Evolutionary conservation across 2,888 invertebrate species (phyloP), one percentile per base, ranked within the genome.

Genomic region (Buathra laborator): DNA sequence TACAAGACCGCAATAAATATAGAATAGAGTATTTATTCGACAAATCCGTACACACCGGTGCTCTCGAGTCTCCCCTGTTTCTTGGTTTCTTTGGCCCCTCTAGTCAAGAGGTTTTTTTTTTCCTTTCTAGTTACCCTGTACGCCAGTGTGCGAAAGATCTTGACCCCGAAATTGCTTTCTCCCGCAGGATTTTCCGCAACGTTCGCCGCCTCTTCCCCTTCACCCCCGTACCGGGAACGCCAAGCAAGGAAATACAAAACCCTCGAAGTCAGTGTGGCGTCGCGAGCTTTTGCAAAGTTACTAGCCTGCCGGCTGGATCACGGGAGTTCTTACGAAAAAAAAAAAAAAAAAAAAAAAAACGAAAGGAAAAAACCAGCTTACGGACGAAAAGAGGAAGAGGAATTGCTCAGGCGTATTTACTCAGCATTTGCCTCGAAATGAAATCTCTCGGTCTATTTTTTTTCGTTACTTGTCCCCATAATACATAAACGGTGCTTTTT

Each of bases 391-490:
- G 44, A 12, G 37, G 19, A 24, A 56, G 43, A 51, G 59, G 44
- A 67, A 75, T 48, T 32, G 59, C 82, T 78, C 72, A 46, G 81
- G 78, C 79, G 85, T 88, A 88, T 89, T 88, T 89, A 88, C 88
- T 86, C 86, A 88, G 87, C 82, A 76, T 88, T 88, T 88, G 83
- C 86, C 86, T 87, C 85, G 86, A 86, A 88, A 89, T 88, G 88
- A 88, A 89, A 89, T 89, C 86, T 86, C 84, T 56, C 79, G 78
- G 81, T 81, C 19, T 19, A 56, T 56, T 10, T 56, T 56, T 56
- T 56, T 84, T 83, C 46, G 46, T 86, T 76, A 87, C 19, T 53
- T 56, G 19, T 56, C 66, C 56, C 43, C 48, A 72, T 81, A 66
- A 80, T 80, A 56, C 12, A 10, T 2, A 10, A 19, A 4, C 56